phyloP scores from a whole-genome alignment of 53 echinoderm and acorn worm species.

The Patiria pectinifera region DNA sequence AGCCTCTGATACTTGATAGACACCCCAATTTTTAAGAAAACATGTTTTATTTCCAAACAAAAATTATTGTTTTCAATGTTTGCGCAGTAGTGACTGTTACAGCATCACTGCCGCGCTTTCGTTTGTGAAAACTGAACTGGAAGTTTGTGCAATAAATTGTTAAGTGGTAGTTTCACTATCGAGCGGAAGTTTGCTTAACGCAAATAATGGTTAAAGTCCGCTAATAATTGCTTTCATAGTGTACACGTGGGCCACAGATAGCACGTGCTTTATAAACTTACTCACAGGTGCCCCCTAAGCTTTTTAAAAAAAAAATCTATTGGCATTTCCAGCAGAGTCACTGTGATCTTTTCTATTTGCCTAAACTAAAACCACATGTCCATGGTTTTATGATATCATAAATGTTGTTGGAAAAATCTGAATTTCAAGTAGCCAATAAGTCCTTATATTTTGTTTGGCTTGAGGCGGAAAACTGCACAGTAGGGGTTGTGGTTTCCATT shows the following conservation, averaged over 20 bases:
- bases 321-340: neutral
- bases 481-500: neutral
- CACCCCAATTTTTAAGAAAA: no score
- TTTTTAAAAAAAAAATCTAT: neutral
- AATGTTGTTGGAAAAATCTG: neutral
- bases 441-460: neutral
- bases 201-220: slow-evolving; percentile 1
- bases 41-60: no score
- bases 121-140: neutral
- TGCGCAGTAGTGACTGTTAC: no score
- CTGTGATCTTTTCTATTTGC: neutral
- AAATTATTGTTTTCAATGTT: no score
- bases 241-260: neutral
- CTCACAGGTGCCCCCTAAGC: neutral
- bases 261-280: neutral
- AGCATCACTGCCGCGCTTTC: no score
- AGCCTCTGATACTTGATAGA: no score
- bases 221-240: neutral
- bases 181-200: neutral
- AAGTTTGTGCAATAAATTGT: neutral
- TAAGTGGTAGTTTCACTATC: neutral
- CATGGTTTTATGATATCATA: neutral
- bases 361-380: slow-evolving; percentile 2
- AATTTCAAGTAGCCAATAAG: neutral
- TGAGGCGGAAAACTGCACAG: neutral